phyloP scores from a whole-genome alignment of 1,140 invertebrate species.

The Lordiphosa mommai region DNA sequence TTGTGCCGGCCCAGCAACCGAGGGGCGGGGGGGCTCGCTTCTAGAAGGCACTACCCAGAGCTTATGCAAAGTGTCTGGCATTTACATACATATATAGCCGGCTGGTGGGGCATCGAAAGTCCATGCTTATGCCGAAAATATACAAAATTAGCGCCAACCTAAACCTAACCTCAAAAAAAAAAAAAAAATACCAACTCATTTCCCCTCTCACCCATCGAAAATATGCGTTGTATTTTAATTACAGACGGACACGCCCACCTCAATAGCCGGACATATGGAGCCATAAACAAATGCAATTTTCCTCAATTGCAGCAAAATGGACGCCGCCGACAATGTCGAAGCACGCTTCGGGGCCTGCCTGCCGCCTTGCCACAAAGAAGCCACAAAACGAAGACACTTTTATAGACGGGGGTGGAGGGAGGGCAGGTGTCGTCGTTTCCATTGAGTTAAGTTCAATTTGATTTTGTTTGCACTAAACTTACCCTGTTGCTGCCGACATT shows the following conservation, averaged over 20 bases:
- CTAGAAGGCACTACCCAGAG: conserved; percentile 6
- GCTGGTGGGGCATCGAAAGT: conserved; percentile 21
- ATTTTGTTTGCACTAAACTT: conserved; percentile 23
- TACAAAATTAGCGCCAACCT: conserved; percentile 38
- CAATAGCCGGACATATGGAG: no score
- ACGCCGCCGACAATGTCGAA: conserved; percentile 39
- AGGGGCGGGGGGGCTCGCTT: not conserved
- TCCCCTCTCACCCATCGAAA: no score
- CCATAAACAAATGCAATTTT: no score
- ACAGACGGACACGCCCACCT: conserved; percentile 58
- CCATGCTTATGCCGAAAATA: conserved; percentile 27
- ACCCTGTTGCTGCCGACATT: conserved; percentile 60
- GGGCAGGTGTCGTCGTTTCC: not conserved
- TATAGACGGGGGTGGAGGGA: not conserved
- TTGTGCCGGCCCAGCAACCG: conserved; percentile 22
- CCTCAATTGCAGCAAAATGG: conserved; percentile 36
- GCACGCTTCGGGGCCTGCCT: conserved; percentile 42
- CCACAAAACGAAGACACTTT: conserved; percentile 52
- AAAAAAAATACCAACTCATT: not conserved
- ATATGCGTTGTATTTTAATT: conserved; percentile 39
- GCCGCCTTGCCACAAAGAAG: conserved; percentile 47
- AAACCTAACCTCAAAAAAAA: conserved; percentile 70
- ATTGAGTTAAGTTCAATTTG: not conserved
- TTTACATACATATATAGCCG: conserved; percentile 30
- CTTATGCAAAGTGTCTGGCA: conserved; percentile 19